phyloP scores from a whole-genome alignment of 2,888 invertebrate species.

The Watsonalla cultraria region DNA sequence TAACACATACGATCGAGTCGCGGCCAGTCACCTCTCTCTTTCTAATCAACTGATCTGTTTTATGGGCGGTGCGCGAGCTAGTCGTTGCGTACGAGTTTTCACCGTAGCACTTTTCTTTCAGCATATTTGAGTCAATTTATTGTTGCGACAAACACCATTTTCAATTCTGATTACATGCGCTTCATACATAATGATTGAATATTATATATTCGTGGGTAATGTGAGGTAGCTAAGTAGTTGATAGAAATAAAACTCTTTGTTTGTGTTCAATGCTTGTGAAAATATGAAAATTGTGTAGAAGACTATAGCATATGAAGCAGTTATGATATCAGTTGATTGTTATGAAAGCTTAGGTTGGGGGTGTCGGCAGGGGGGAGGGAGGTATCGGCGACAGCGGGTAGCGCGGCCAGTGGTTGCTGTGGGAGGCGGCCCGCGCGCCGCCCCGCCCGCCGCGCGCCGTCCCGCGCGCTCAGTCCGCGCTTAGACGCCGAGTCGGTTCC shows the following conservation, averaged over 20 bases:
- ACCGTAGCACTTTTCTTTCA: constrained; percentile 9
- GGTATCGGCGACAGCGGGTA: constrained; percentile 61
- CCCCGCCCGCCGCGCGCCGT: constrained; percentile 43
- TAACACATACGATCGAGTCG: constrained; percentile 19
- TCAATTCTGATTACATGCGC: too few relatives aligned
- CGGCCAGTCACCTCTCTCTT: constrained; percentile 36
- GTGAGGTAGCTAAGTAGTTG: too few relatives aligned
- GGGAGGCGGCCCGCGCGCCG: constrained; percentile 42
- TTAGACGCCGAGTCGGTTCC: constrained; percentile 54
- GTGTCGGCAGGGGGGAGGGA: constrained; percentile 36
- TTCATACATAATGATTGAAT: too few relatives aligned
- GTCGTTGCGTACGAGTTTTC: constrained; percentile 52
- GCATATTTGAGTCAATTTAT: too few relatives aligned
- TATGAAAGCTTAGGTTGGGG: constrained; percentile 51
- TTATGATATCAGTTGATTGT: constrained; percentile 48
- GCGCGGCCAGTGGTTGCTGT: constrained; percentile 57
- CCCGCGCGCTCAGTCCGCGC: constrained; percentile 66
- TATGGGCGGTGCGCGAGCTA: constrained; percentile 51
- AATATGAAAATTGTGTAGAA: constrained; percentile 38
- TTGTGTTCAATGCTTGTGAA: constrained; percentile 4
- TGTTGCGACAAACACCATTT: too few relatives aligned
- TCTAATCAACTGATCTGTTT: constrained; percentile 53
- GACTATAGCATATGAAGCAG: constrained; percentile 1
- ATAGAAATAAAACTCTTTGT: background rate
- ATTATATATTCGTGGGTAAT: too few relatives aligned